These are phyloP conservation scores for Otus sunia DNA, from an alignment of 2,113 vertebrate species.

Conservation along the genomic window DNA sequence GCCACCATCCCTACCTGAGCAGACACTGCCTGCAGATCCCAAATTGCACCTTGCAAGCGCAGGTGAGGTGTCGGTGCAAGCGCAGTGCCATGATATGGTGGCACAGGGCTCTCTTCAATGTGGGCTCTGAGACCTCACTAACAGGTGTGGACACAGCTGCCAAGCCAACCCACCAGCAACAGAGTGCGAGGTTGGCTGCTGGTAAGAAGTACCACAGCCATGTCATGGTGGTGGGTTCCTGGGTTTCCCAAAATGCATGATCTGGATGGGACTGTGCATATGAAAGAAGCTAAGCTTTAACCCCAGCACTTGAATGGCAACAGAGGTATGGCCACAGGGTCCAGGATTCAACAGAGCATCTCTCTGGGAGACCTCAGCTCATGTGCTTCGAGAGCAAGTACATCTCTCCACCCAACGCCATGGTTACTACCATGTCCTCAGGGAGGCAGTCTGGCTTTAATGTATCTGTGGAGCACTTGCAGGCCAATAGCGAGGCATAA, in stretches of 20 bases:
- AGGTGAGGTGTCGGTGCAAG: accelerated
- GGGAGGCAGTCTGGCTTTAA: neutral
- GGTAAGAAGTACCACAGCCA: neutral
- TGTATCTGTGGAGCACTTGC: neutral
- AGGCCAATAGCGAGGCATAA: neutral
- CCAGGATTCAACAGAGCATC: neutral
- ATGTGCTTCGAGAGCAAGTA: neutral
- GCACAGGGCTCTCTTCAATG: neutral
- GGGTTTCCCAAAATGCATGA: neutral
- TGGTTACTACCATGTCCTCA: neutral
- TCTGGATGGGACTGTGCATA: neutral
- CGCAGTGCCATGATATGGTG: accelerated
- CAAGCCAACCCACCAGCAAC: neutral
- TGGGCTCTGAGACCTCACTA: neutral
- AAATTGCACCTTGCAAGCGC: neutral
- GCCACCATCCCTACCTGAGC: neutral
- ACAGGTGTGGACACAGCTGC: neutral
- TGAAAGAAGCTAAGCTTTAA: neutral
- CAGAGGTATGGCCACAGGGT: neutral
- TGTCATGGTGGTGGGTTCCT: neutral
- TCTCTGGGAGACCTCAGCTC: neutral
- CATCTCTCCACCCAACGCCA: neutral
- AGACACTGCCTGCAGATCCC: neutral
- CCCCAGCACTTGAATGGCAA: neutral
- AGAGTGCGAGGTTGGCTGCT: neutral